Percentiles rank a stretch among this genome's conserved stretches.
phyloP scores from a whole-genome alignment of 23 tunicate species.

The Diplosoma virens region DNA sequence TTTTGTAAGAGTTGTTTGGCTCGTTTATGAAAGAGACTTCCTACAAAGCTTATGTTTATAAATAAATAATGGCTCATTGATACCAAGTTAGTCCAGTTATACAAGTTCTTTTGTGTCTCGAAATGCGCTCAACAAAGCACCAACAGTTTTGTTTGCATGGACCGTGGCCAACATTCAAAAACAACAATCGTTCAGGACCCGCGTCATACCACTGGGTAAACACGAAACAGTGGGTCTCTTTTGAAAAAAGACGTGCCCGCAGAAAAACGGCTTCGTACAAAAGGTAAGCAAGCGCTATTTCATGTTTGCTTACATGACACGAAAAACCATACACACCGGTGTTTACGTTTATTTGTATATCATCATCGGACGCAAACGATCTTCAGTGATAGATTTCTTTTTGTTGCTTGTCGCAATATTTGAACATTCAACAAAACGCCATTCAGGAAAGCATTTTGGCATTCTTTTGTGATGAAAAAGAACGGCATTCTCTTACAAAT shows the following conservation, averaged over 20 bases:
- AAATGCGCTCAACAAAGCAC: neutral
- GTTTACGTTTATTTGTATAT: conserved; percentile 66
- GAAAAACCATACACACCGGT: conserved; percentile 70
- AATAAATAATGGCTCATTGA: conserved; percentile 45
- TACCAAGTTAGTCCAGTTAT: neutral
- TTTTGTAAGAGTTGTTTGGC: neutral
- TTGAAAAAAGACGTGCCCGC: neutral
- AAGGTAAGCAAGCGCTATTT: neutral
- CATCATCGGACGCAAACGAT: conserved; percentile 17
- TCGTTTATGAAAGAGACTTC: neutral
- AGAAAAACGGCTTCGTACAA: neutral
- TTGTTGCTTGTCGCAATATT: conserved; percentile 33
- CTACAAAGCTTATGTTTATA: conserved; percentile 38
- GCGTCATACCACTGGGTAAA: conserved; percentile 9
- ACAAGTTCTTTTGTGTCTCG: neutral
- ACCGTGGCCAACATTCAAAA: no score
- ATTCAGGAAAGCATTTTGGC: neutral
- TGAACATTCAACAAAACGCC: conserved; percentile 22
- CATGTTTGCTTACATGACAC: conserved; percentile 36
- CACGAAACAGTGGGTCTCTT: neutral
- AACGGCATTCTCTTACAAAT: no score
- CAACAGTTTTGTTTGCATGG: conserved; percentile 2
- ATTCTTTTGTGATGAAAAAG: conserved; percentile 1
- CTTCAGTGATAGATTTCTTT: neutral
- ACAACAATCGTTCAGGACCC: no score